Base-by-base conservation (phyloP, 2,888 invertebrate genomes). In the Magallana nippona region DNA sequence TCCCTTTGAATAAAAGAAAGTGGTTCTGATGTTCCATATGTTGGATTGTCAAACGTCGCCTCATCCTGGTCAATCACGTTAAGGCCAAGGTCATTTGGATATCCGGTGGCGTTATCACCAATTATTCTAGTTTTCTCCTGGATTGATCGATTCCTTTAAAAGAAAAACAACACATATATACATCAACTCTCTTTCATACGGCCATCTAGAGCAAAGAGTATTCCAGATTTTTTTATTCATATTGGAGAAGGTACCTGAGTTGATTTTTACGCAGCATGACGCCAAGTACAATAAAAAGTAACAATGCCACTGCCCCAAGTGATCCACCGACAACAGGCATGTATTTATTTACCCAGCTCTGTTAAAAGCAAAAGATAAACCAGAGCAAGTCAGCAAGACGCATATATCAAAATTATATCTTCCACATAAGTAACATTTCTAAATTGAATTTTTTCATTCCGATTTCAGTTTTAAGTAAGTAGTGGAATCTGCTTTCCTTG, bases 21-120 rank as follows among this genome's bases (percentile, higher is more conserved):
- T 15, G 22, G 15, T 32, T 27, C 32, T 13, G 71, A 27, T 22
- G 71, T 71, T 11, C 71, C 71, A 15, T 71, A 71, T 2, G 71
- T 71, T 71, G 27, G 27, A 13, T 71, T 71, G 71, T 71, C 71
- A 27, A 71, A 71, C 10, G 71, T 71, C 5, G 71, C 71, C 27
- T 71, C 71, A 27, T 71, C 71, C 8, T 32, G 71, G 71, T 71
- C 71, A 27, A 71, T 71, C 71, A 71, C 27, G 13, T 5, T 71
- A 15, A 71, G 71, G 15, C 32, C 71, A 32, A 71, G 32, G 71
- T 71, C 32, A 71, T 71, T 32, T 15, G 22, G 71, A 71, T 27
- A 71, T 11, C 71, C 71, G 32, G 32, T 32, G 71, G 27, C 32
- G 32, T 71, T 71, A 2, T 17, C 71, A 15, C 13, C 71, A 17